phyloP scores from a whole-genome alignment of 2,797 vertebrate genomes.

The Hapalemur alaotrensis region DNA sequence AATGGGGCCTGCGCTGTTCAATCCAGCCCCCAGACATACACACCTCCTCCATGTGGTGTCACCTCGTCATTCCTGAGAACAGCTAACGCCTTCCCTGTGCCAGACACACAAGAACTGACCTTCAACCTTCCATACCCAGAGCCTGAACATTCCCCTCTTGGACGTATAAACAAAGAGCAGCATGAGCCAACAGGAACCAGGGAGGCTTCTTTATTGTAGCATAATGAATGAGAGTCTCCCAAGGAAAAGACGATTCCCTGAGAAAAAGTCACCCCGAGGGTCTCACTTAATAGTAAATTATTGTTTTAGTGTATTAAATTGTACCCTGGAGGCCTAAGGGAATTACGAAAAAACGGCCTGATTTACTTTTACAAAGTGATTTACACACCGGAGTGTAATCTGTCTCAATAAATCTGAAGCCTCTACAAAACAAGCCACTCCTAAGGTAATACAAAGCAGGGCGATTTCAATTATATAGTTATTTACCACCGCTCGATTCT shows the following conservation, averaged over 20 bases:
- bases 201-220: background rate
- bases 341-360: constrained; percentile 45
- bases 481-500: background rate
- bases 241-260: background rate
- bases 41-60: accelerated
- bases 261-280: constrained; percentile 10
- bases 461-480: background rate
- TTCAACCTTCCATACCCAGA: background rate
- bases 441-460: background rate
- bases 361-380: constrained; percentile 66
- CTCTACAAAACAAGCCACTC: background rate
- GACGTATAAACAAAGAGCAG: background rate
- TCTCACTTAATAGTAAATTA: constrained; percentile 45
- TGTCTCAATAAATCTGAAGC: constrained; percentile 65
- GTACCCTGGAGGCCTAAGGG: constrained; percentile 26
- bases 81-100: background rate
- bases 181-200: background rate
- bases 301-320: constrained; percentile 26
- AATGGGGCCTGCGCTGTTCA: background rate
- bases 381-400: constrained; percentile 42
- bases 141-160: background rate
- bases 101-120: background rate
- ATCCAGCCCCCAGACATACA: accelerated
- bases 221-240: background rate
- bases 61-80: background rate